A percentile compares a stretch with the other conserved stretches of the same genome.
These are phyloP conservation scores for Cephalopholis sonnerati DNA, from an alignment of 2,113 vertebrate genomes.

Conservation along the genomic window DNA sequence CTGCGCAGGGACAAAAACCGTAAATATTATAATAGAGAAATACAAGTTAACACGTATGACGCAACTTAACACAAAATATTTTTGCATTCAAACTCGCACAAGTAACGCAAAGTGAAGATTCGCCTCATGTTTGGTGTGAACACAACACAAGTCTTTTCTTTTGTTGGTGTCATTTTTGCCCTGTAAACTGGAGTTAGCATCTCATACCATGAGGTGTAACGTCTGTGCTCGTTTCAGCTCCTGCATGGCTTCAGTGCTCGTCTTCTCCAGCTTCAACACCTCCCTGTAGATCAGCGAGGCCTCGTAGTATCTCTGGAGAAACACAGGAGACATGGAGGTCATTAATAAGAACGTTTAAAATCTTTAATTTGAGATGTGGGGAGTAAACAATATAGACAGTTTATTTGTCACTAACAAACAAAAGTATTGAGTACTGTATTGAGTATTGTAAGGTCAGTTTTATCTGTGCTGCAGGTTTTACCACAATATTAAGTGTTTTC, in stretches of 20 bases:
- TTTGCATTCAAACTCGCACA: no score
- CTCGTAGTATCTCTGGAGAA: slow-evolving; percentile 84
- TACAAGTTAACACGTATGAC: no score
- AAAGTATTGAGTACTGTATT: not conserved
- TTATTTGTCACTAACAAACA: no score
- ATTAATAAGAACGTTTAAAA: no score
- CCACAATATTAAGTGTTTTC: not conserved
- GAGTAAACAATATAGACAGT: no score
- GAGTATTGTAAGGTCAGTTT: not conserved
- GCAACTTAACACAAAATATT: no score
- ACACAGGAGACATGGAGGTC: not conserved
- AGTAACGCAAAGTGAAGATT: no score
- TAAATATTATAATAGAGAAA: no score
- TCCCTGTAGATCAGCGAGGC: slow-evolving; percentile 84
- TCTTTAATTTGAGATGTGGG: no score
- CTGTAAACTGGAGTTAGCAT: not conserved
- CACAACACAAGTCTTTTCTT: not conserved
- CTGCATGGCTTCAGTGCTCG: slow-evolving; percentile 73
- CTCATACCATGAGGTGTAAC: slow-evolving; percentile 79
- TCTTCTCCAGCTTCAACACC: slow-evolving; percentile 75
- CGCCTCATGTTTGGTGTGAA: no score
- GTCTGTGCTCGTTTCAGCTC: slow-evolving; percentile 85
- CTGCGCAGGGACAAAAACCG: no score
- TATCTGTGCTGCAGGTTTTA: not conserved
- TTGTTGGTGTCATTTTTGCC: not conserved